These are phyloP conservation scores for Argentina silus DNA, from an alignment of 2,797 vertebrate species.

Conservation along the genomic window DNA sequence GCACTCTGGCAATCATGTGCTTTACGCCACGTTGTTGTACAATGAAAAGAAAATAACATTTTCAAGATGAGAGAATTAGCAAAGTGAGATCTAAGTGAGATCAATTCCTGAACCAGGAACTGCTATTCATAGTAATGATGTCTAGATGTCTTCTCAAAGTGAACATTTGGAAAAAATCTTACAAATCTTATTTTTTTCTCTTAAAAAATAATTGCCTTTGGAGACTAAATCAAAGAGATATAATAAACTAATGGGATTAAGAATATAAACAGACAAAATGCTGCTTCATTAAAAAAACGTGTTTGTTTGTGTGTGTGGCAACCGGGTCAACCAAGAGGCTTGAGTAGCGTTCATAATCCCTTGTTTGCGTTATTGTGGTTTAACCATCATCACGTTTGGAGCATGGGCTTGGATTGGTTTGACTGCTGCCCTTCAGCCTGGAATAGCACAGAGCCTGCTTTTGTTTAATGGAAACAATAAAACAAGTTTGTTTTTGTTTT, in stretches of 20 bases:
- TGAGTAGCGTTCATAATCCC: constrained; percentile 1
- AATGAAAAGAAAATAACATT: too few species aligned
- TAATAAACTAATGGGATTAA: constrained; percentile 3
- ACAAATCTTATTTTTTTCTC: too few species aligned
- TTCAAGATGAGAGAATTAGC: too few species aligned
- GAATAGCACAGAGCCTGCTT: constrained; percentile 32
- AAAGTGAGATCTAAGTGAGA: too few species aligned
- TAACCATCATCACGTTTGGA: constrained; percentile 18
- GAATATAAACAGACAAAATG: neutral
- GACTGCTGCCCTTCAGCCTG: constrained; percentile 24
- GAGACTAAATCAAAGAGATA: constrained; percentile 16
- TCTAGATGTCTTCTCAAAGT: too few species aligned
- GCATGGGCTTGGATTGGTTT: constrained; percentile 9
- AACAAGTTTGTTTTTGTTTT: constrained; percentile 36
- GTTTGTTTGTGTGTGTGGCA: neutral
- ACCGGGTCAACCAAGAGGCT: neutral
- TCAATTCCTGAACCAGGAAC: too few species aligned
- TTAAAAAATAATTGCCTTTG: constrained; percentile 32
- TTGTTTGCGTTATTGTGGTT: constrained; percentile 34
- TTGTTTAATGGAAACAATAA: constrained; percentile 31
- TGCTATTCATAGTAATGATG: too few species aligned
- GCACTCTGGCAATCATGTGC: too few species aligned
- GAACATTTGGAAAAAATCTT: constrained; percentile 23
- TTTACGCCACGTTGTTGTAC: too few species aligned
- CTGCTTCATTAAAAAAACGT: neutral